These are phyloP conservation scores for Chironomus riparius DNA, from an alignment of 2,888 invertebrate species.

Conservation along the genomic window DNA sequence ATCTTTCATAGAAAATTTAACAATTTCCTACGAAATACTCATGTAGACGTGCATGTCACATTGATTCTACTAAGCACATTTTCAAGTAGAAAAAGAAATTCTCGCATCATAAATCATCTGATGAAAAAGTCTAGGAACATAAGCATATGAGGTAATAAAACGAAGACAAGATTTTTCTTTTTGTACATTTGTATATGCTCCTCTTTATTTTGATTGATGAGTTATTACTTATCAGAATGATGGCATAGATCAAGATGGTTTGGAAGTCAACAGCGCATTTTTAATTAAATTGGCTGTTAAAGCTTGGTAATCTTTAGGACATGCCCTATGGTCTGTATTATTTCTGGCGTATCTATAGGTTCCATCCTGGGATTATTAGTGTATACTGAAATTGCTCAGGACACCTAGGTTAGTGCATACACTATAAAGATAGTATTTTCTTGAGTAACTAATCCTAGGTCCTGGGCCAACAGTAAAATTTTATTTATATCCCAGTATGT, in stretches of 20 bases:
- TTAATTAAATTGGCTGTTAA: too few species aligned
- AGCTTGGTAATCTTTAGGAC: too few species aligned
- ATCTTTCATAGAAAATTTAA: not conserved
- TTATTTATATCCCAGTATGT: too few species aligned
- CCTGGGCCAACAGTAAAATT: too few species aligned
- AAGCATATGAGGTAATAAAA: not conserved
- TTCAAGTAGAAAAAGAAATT: not conserved
- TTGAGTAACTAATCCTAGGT: too few species aligned
- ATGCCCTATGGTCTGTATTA: too few species aligned
- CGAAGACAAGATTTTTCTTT: not conserved
- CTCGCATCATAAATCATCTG: conserved; percentile 13
- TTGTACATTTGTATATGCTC: not conserved
- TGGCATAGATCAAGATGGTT: too few species aligned
- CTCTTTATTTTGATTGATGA: conserved; percentile 19
- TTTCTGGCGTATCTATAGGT: too few species aligned
- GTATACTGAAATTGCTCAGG: too few species aligned
- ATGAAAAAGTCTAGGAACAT: not conserved
- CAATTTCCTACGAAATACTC: not conserved
- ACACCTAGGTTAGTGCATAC: too few species aligned
- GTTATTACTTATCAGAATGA: not conserved
- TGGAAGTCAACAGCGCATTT: not conserved
- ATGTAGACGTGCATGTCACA: not conserved
- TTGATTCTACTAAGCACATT: not conserved
- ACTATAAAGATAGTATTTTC: too few species aligned
- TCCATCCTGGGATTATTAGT: too few species aligned